Evolutionary conservation across 2,888 invertebrate genomes (phyloP), one percentile per base, ranked within the genome.

Genomic region (Odontocerum albicorne): DNA sequence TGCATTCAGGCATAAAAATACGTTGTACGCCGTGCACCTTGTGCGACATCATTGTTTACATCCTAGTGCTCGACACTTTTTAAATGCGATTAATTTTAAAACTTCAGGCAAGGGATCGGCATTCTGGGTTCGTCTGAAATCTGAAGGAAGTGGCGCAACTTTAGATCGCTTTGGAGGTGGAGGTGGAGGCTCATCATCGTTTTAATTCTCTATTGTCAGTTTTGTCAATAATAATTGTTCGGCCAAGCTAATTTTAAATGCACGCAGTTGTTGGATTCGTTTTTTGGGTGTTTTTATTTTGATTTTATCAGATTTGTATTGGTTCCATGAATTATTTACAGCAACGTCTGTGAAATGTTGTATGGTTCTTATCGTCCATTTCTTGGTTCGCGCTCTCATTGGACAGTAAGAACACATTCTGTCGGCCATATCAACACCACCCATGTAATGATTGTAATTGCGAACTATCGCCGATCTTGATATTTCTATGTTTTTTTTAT

Each of bases 331-430:
- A 35, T 35, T 35, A 35, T 35, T 35, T 8, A 35, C 35, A 4
- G 35, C 6, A 4, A 35, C 7, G 12, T 35, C 35, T 12, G 35
- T 35, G 12, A 35, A 35, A 35, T 35, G 35, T 10, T n/a, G n/a
- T n/a, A n/a, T n/a, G n/a, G n/a, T n/a, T 35, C 35, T 35, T 8
- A 35, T 12, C 10, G 35, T 35, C 35, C 35, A 35, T 35, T 12
- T 35, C 12, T 35, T 35, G n/a, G n/a, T 35, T 12, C 35, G 35
- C 12, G 35, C 35, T 13, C 35, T 35, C 35, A 35, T 35, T 4
- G 35, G 12, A 35, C 6, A 35, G 35, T 35, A 35, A 8, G 35
- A 35, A 12, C 35, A 6, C 35, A 35, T 35, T 35, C 35, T 35
- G 12, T 35, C 35, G 4, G 35, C 35, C 35, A 35, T 35, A 12